Evolutionary conservation across 1,140 invertebrate species (phyloP).

Genomic region (Scaptodrosophila lebanonensis): DNA sequence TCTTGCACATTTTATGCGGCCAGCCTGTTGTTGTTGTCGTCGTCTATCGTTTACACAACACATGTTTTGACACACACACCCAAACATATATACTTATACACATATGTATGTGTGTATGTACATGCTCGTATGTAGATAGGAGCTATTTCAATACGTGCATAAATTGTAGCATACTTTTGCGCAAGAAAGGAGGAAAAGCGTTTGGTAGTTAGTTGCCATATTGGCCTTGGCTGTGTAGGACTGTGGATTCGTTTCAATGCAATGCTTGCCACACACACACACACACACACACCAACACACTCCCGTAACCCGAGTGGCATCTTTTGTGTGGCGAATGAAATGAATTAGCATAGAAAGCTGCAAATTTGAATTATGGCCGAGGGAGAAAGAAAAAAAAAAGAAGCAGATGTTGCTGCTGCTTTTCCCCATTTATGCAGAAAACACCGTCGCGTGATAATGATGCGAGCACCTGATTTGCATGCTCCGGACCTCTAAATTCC

Average conservation of each 20-base stretch:
- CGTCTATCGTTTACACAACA: conserved; percentile 2
- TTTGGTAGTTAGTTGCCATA: too few species aligned
- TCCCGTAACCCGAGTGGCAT: conserved; percentile 22
- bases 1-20: conserved; percentile 45
- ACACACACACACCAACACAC: too few species aligned
- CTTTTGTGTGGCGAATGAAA: conserved; percentile 48
- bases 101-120: not conserved
- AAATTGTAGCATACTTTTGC: conserved; percentile 13
- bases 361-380: conserved; percentile 72
- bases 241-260: too few species aligned
- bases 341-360: conserved; percentile 75
- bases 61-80: conserved; percentile 6
- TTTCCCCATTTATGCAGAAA: conserved; percentile 25
- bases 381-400: conserved; percentile 8
- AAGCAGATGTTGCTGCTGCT: conserved; percentile 29
- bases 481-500: too few species aligned
- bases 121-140: not conserved
- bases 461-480: not conserved
- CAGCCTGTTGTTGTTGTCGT: conserved; percentile 13
- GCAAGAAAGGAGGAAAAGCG: not conserved
- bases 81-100: not conserved
- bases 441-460: conserved; percentile 4
- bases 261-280: too few species aligned
- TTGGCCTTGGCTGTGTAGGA: too few species aligned
- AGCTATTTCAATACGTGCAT: not conserved